phyloP scores from a whole-genome alignment of 1,140 invertebrate species.

The Bombus difficillimus region DNA sequence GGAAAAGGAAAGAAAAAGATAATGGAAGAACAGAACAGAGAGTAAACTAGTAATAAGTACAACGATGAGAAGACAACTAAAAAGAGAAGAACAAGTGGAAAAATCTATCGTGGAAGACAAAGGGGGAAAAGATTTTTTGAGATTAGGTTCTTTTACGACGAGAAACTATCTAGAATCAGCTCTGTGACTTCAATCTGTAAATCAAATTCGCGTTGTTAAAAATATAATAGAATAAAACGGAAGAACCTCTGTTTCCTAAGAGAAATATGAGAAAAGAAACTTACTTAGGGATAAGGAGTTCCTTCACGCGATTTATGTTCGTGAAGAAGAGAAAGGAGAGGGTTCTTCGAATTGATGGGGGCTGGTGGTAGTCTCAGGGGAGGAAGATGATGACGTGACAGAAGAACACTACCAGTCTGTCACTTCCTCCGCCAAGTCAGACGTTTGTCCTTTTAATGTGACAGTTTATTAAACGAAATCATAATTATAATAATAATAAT shows the following conservation, averaged over 20 bases:
- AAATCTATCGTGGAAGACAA: constrained; percentile 17
- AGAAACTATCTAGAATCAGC: background rate
- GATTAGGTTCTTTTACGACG: background rate
- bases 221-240: background rate
- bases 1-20: too few relatives aligned
- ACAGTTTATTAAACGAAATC: constrained; percentile 81
- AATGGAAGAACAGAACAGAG: background rate
- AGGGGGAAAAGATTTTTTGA: constrained; percentile 6
- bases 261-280: background rate
- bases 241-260: background rate
- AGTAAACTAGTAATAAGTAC: background rate
- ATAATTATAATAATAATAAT: constrained; percentile 78
- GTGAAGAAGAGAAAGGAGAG: background rate
- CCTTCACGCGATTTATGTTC: constrained; percentile 3
- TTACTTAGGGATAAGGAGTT: background rate
- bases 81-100: constrained; percentile 12
- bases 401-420: background rate
- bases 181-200: background rate
- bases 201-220: background rate
- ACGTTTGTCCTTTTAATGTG: constrained; percentile 76
- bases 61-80: background rate
- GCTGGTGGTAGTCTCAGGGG: background rate
- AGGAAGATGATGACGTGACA: background rate
- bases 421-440: background rate
- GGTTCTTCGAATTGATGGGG: background rate